Evolutionary conservation across 2,888 invertebrate species (phyloP).

Genomic region (Priocnemis perturbator): DNA sequence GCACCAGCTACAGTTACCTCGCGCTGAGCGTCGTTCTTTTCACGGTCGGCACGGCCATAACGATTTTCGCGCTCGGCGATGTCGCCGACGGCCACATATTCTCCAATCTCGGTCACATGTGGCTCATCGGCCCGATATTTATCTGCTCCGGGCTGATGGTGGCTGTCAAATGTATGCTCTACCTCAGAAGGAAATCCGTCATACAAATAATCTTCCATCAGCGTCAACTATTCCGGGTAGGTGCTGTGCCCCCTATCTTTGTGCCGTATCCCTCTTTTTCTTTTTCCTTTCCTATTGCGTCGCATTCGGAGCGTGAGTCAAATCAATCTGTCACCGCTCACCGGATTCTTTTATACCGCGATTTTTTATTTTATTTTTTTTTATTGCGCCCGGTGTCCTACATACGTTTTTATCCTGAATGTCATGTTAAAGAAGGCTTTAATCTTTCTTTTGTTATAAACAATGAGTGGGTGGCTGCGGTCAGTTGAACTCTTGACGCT

Average conservation of each 20-base stretch:
- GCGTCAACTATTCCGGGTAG: conserved; percentile 80
- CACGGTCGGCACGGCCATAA: conserved; percentile 81
- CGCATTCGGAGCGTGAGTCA: too few relatives aligned
- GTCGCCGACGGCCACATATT: conserved; percentile 79
- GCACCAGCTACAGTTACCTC: conserved; percentile 82
- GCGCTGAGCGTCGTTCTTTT: conserved; percentile 80
- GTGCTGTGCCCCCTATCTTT: conserved; percentile 45
- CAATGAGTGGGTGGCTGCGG: too few relatives aligned
- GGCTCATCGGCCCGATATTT: conserved; percentile 82
- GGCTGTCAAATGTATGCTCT: conserved; percentile 82
- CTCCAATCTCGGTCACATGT: conserved; percentile 81
- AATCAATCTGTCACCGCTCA: too few relatives aligned
- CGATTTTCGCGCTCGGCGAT: conserved; percentile 80
- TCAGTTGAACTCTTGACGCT: too few relatives aligned
- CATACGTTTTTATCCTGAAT: too few relatives aligned
- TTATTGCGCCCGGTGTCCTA: too few relatives aligned
- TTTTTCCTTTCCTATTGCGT: too few relatives aligned
- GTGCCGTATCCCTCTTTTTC: not conserved
- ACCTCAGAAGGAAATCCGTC: conserved; percentile 81
- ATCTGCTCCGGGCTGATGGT: conserved; percentile 83
- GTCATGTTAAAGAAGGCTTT: too few relatives aligned
- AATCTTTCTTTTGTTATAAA: too few relatives aligned
- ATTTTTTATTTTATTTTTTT: too few relatives aligned
- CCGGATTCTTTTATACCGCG: too few relatives aligned
- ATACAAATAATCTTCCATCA: conserved; percentile 82